Base-by-base conservation (phyloP, 2,797 vertebrate genomes). In the Chelon labrosus region DNA sequence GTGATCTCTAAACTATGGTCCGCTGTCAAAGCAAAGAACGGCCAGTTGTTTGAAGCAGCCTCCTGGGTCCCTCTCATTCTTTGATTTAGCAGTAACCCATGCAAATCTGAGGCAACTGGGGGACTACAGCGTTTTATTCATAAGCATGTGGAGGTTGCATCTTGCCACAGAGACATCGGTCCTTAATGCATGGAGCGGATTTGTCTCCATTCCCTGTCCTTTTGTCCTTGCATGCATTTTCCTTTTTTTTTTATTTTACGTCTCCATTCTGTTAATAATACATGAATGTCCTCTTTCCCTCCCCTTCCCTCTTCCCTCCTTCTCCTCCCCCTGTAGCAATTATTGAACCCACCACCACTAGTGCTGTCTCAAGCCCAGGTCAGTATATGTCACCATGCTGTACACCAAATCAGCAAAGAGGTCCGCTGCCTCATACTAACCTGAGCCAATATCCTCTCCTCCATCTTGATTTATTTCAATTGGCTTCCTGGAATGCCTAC, bases 351-450 rank as follows among this genome's bases (percentile, higher is more conserved):
- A 94, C 97, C 95, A 96, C 97, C 94, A 96, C 97, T 99, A 99
- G 96, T 94, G 93, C 96, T 96, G 97, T 97, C 94, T 97, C 97
- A 91, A 98, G 96, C 95, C 97, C 98, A 99, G 98, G 98, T 99
- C 97, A 99, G 98, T 99, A 98, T 98, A 94, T 93, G 93, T 93
- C 92, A 96, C 94, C 94, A 93, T 95, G 95, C 95, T 93, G 93
- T 93, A 93, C 92, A 92, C 92, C 91, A 92, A 89, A 88, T 77
- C 91, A 95, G 96, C 95, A 94, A 94, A 87, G 94, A 95, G 96
- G 95, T 94, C 91, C 93, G 91, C 82, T 85, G 83, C 89, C 89
- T 92, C 90, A 72, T 88, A 92, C 92, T 92, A 93, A 92, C 89
- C 85, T 72, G 66, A 90, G 86, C 83, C 59, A 25, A 81, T 87